Percentiles rank a stretch among this genome's conserved stretches.
Conservation (phyloP, 2,113 vertebrate genomes). For the Spea bombifrons region DNA sequence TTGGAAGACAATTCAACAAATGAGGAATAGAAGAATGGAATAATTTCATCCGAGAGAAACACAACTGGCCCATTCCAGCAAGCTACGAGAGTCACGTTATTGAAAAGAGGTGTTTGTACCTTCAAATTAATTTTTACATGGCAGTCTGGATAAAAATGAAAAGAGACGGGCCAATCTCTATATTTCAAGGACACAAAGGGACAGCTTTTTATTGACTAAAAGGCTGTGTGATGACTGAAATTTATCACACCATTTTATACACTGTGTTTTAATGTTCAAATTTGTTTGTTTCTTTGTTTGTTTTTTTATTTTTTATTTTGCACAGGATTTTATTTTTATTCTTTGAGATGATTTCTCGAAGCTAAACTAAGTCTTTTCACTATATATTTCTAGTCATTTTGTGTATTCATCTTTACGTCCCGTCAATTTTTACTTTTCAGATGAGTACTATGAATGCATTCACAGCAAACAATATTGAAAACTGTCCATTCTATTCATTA, state of each 20-base stretch:
- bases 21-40: conserved; percentile 75
- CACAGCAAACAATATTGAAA: conserved; percentile 60
- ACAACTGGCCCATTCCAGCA: conserved; percentile 53
- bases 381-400: conserved; percentile 75
- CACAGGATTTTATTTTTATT: conserved; percentile 75
- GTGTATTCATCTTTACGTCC: conserved; percentile 75
- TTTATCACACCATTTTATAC: conserved; percentile 99
- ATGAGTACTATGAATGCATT: conserved; percentile 70
- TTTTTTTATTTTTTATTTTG: conserved; percentile 88
- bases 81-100: conserved; percentile 51
- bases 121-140: conserved; percentile 61
- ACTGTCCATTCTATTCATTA: conserved; percentile 55
- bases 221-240: conserved; percentile 84
- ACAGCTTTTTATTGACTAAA: conserved; percentile 86
- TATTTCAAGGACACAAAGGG: conserved; percentile 71
- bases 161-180: conserved; percentile 64
- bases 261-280: conserved; percentile 94
- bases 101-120: conserved; percentile 59
- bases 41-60: conserved; percentile 49
- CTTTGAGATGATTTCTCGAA: conserved; percentile 70
- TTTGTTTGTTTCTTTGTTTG: conserved; percentile 74
- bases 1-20: conserved; percentile 86
- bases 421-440: conserved; percentile 75
- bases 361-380: conserved; percentile 74
- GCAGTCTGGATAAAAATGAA: conserved; percentile 68